Evolutionary conservation across 2,797 vertebrate genomes (phyloP).

Genomic region (Bradypodion ventrale): DNA sequence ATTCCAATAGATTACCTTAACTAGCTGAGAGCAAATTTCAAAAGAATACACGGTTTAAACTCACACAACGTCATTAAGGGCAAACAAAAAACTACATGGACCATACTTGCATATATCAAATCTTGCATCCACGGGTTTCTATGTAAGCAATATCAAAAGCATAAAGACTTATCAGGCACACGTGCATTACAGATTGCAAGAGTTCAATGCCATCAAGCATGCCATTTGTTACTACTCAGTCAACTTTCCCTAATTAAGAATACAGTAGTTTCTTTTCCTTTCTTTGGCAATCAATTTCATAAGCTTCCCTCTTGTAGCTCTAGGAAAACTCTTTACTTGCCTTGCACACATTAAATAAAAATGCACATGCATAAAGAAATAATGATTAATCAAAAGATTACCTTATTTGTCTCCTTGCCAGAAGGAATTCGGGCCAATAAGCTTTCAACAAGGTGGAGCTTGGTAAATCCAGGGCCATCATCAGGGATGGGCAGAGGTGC

Average conservation of each 20-base stretch:
- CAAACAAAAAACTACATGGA: neutral
- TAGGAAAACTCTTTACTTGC: neutral
- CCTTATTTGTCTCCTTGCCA: slow-evolving; percentile 95
- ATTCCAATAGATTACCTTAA: neutral
- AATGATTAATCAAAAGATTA: slow-evolving; percentile 53
- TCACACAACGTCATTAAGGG: neutral
- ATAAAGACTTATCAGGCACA: neutral
- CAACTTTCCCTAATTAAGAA: neutral
- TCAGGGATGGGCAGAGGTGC: slow-evolving; percentile 86
- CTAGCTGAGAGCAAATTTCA: neutral
- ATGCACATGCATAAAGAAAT: neutral
- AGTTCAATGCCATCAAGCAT: neutral
- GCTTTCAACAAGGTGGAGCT: slow-evolving; percentile 89
- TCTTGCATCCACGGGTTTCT: neutral
- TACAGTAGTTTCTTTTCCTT: neutral
- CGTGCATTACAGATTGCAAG: neutral
- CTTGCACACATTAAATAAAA: neutral
- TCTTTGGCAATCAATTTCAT: neutral
- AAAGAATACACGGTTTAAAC: neutral
- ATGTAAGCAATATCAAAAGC: neutral
- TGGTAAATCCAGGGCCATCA: slow-evolving; percentile 90
- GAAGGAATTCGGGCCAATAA: slow-evolving; percentile 91
- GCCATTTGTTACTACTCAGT: neutral
- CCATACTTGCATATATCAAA: neutral
- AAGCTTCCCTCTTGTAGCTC: neutral